Base-by-base conservation (phyloP, 1,140 invertebrate species). In the Trichomalopsis sarcophagae region DNA sequence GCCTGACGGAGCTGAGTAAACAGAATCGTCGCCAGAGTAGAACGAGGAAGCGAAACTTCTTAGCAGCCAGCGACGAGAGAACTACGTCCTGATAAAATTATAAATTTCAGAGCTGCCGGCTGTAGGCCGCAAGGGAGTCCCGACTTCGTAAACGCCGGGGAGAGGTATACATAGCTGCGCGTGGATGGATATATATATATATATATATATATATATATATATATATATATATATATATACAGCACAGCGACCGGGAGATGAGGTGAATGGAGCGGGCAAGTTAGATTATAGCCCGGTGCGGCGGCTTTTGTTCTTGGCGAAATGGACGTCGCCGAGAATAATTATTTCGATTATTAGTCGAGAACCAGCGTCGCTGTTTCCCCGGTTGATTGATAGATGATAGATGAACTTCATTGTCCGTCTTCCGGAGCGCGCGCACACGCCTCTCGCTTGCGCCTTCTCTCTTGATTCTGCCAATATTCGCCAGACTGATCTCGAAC, bases 311-410 rank as follows among this genome's bases (percentile, higher is more conserved):
- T 75, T 44, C 40, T 44, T 36, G 36, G 36, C 36, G 21, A 33
- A 75, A 75, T 44, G 10, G 33, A 75, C 36, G 33, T 36, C 73
- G 73, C 75, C 33, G 73, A 7, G 75, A 33, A 77, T 77, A 77
- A 84, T 77, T 50, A 78, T 84, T 71, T 84, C 62, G 76, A 47
- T 84, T 69, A 84, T 84, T 84, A 84, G 82, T 77, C 62, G 74
- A 84, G 74, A 84, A 77, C 62, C 73, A 44, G 27, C 55, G 23
- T 7, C n/a, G 40, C 62, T 75, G 36, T 30, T 21, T 0, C 27
- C 27, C 27, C 55, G 77, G 30, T 30, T 68, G 83, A 62, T 79
- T 84, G 62, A 74, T 84, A 71, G 69, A 71, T 84, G 82, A 84
- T 69, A 77, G 62, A 78, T 69, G 74, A 78, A 71, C 75, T 55